phyloP scores from a whole-genome alignment of 2,113 vertebrate species.

The Ageneiosus marmoratus region DNA sequence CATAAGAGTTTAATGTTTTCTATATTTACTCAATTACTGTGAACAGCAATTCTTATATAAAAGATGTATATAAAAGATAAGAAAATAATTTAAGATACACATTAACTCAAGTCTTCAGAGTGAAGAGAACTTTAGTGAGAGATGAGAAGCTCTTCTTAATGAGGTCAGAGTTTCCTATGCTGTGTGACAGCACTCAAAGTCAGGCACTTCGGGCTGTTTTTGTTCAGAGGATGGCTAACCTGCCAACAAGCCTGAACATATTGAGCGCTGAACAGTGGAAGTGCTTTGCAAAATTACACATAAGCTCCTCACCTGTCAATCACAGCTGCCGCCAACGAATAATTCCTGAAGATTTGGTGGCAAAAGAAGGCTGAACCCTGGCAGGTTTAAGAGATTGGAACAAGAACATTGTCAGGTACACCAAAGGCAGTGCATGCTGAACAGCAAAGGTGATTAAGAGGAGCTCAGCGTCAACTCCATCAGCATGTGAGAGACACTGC shows the following conservation, averaged over 20 bases:
- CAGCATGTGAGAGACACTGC: slow-evolving; percentile 39
- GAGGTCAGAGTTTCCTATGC: slow-evolving; percentile 62
- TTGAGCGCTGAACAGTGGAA: slow-evolving; percentile 59
- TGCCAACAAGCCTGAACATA: slow-evolving; percentile 76
- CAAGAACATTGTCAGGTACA: slow-evolving; percentile 57
- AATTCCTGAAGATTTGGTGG: slow-evolving; percentile 61
- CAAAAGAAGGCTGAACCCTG: slow-evolving; percentile 46
- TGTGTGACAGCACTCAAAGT: slow-evolving; percentile 68
- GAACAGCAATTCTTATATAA: too few relatives aligned
- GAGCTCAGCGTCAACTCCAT: slow-evolving; percentile 35
- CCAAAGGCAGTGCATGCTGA: slow-evolving; percentile 47
- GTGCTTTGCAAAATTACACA: slow-evolving; percentile 76
- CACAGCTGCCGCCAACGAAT: slow-evolving; percentile 59
- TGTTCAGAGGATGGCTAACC: slow-evolving; percentile 65
- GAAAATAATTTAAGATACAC: slow-evolving; percentile 33
- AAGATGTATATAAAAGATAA: background rate
- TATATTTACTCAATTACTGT: too few relatives aligned
- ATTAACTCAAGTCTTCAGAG: slow-evolving; percentile 60
- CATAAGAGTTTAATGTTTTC: too few relatives aligned
- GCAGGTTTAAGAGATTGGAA: slow-evolving; percentile 56
- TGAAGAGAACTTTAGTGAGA: slow-evolving; percentile 50
- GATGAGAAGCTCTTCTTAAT: slow-evolving; percentile 61
- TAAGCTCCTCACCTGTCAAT: slow-evolving; percentile 76
- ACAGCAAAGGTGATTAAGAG: slow-evolving; percentile 56
- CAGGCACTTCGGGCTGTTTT: slow-evolving; percentile 69